These are phyloP conservation scores for Platygyra sinensis DNA, from an alignment of 64 coral and sea anemone species.

Conservation along the genomic window DNA sequence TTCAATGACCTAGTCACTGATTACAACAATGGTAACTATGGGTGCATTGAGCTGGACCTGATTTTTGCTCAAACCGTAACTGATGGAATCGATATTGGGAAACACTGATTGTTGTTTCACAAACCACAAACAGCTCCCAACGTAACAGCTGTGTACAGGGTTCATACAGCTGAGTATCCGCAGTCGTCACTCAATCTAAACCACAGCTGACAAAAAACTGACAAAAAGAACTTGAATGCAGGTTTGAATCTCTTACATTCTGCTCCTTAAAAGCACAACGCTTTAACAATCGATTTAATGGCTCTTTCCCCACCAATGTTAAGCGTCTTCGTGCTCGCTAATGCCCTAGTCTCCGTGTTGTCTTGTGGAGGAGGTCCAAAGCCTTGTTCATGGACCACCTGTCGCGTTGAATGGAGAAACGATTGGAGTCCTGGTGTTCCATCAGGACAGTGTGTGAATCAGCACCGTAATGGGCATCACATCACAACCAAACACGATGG, in stretches of 20 bases:
- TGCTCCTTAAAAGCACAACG: too few species aligned
- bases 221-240: not conserved
- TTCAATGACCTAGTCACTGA: not conserved
- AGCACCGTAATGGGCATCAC: constrained; percentile 36
- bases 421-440: constrained; percentile 63
- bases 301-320: not conserved
- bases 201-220: not conserved
- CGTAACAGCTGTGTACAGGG: not conserved
- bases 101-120: not conserved
- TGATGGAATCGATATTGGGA: not conserved
- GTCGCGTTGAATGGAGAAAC: constrained; percentile 72
- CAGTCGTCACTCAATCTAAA: not conserved
- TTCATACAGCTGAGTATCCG: not conserved
- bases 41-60: too few species aligned
- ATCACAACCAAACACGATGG: constrained; percentile 56
- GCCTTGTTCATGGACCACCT: constrained; percentile 66
- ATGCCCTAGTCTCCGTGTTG: not conserved
- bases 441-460: constrained; percentile 33
- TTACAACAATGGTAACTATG: not conserved
- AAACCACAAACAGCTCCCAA: not conserved
- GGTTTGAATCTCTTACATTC: too few species aligned
- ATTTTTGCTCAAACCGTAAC: not conserved
- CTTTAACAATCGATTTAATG: not conserved
- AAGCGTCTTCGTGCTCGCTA: not conserved
- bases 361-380: constrained; percentile 27